Conservation (phyloP, 2,113 vertebrate species). For the Charina bottae region DNA sequence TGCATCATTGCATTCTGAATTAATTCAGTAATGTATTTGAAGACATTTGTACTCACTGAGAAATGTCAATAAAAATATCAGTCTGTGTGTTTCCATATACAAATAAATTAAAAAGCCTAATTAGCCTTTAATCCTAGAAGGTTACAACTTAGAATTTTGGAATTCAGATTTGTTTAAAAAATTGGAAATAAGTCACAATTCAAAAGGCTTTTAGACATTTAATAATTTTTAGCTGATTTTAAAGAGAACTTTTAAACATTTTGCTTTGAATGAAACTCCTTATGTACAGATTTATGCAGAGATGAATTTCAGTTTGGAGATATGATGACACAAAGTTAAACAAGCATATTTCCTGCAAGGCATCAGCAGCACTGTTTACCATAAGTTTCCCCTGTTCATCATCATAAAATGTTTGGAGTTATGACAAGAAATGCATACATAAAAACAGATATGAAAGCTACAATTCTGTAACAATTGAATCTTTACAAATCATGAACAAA, state of each 20-base stretch:
- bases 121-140: neutral
- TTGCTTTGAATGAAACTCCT: rapidly evolving
- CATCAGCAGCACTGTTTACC: neutral
- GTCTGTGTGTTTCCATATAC: neutral
- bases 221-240: neutral
- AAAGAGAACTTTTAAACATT: neutral
- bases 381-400: neutral
- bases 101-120: neutral
- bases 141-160: neutral
- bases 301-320: neutral
- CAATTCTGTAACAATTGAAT: neutral
- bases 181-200: constrained; percentile 40
- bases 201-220: constrained; percentile 25
- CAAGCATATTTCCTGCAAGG: neutral
- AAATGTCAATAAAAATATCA: neutral
- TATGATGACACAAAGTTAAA: neutral
- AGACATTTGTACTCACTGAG: neutral
- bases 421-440: neutral
- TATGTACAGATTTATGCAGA: rapidly evolving
- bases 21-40: neutral
- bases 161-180: neutral
- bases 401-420: neutral
- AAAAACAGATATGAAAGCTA: neutral
- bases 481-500: neutral
- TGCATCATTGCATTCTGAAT: neutral